Percentiles rank a stretch among this genome's conserved stretches.
Conservation (phyloP, 2,888 invertebrate genomes). For the Lymantria dispar region DNA sequence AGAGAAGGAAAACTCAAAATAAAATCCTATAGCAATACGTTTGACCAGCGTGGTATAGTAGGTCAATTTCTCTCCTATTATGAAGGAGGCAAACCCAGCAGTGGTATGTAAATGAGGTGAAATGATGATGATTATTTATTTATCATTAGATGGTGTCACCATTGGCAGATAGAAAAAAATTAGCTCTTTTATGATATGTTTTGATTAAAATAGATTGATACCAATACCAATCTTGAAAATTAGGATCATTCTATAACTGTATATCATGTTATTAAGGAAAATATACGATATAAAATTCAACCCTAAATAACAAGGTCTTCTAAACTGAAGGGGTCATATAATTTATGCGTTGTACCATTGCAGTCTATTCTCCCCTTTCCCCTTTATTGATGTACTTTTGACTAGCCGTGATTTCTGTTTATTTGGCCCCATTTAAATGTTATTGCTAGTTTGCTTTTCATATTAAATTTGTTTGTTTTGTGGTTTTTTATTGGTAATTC, state of each 20-base stretch:
- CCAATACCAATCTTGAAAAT: no score
- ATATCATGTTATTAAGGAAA: background rate
- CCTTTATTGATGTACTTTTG: conserved; percentile 76
- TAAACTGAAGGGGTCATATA: conserved; percentile 41
- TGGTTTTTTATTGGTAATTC: conserved; percentile 19
- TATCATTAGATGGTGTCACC: no score
- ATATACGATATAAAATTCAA: conserved; percentile 25
- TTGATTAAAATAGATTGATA: no score
- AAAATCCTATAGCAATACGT: no score
- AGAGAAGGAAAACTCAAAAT: no score
- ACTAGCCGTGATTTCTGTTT: conserved; percentile 75
- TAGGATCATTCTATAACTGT: background rate
- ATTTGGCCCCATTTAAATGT: conserved; percentile 68
- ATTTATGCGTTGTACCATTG: conserved; percentile 62
- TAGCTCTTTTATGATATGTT: no score
- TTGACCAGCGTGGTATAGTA: no score
- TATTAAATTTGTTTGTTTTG: conserved; percentile 29
- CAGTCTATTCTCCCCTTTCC: conserved; percentile 48
- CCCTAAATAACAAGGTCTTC: conserved; percentile 26
- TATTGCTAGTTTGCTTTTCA: conserved; percentile 46
- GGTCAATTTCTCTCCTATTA: no score
- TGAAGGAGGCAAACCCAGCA: no score
- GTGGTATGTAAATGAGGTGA: no score
- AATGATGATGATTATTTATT: no score
- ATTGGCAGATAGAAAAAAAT: no score